Evolutionary conservation across 1,140 invertebrate genomes (phyloP).

Genomic region (Pseudomyrmex pallidus): DNA sequence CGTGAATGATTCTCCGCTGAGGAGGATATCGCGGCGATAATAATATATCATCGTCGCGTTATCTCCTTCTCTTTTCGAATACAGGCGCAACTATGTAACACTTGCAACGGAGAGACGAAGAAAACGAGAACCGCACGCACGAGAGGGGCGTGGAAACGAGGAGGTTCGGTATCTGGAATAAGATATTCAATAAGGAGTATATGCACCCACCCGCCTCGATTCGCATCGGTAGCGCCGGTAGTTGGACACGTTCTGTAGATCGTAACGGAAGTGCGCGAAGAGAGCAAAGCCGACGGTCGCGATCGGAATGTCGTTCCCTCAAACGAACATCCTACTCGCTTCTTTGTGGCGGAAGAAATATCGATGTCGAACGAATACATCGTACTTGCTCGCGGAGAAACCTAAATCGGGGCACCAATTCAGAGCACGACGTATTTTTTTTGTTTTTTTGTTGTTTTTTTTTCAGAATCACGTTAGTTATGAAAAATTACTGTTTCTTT

Average conservation of each 20-base stretch:
- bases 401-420: background rate
- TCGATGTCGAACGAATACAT: conserved; percentile 30
- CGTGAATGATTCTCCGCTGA: background rate
- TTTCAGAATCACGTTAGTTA: too few species aligned
- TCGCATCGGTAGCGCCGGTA: conserved; percentile 52
- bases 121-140: background rate
- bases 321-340: conserved; percentile 20
- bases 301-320: conserved; percentile 46
- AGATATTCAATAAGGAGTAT: conserved; percentile 19
- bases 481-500: too few species aligned
- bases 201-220: conserved; percentile 38
- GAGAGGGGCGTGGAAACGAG: background rate
- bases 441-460: background rate
- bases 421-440: background rate
- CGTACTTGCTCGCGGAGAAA: background rate
- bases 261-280: conserved; percentile 41
- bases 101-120: background rate
- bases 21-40: background rate
- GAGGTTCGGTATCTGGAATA: conserved; percentile 15
- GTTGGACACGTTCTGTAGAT: conserved; percentile 48
- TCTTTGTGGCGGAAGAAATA: conserved; percentile 2
- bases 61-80: too few species aligned
- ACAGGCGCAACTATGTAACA: background rate
- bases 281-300: conserved; percentile 43
- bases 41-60: conserved; percentile 31